phyloP scores from a whole-genome alignment of 2,113 vertebrate genomes.

The Probosciger aterrimus region DNA sequence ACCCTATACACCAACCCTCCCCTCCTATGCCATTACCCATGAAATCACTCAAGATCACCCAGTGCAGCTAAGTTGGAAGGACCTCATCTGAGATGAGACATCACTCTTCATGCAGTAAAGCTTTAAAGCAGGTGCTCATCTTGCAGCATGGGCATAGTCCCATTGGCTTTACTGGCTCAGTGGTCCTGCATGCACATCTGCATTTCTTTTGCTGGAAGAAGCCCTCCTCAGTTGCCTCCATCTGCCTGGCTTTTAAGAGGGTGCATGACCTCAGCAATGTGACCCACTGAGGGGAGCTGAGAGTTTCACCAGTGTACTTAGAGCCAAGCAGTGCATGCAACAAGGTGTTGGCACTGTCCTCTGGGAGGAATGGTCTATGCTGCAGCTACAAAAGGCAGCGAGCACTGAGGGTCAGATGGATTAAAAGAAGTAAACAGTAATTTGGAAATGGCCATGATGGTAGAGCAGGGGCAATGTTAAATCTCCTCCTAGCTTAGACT shows the following conservation, averaged over 20 bases:
- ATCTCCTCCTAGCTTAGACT: background rate
- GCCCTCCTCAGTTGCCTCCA: background rate
- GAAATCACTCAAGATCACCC: background rate
- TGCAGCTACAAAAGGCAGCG: background rate
- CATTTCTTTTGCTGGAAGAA: background rate
- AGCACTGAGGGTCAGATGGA: background rate
- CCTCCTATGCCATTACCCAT: background rate
- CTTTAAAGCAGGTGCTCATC: background rate
- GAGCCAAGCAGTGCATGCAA: background rate
- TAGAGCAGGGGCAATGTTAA: background rate
- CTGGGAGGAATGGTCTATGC: background rate
- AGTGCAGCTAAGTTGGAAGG: background rate
- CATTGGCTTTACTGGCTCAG: background rate
- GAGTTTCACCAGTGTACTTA: background rate
- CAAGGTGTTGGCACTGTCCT: background rate
- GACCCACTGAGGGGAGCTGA: background rate
- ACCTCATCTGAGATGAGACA: background rate
- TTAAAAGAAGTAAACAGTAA: background rate
- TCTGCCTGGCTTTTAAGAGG: background rate
- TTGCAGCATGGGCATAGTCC: background rate
- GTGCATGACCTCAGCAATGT: background rate
- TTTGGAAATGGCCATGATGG: background rate
- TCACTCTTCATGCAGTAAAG: background rate
- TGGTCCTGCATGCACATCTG: fast-evolving
- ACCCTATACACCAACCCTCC: background rate